These are phyloP conservation scores for Bombylius discolor DNA, from an alignment of 2,888 invertebrate species.

Conservation along the genomic window DNA sequence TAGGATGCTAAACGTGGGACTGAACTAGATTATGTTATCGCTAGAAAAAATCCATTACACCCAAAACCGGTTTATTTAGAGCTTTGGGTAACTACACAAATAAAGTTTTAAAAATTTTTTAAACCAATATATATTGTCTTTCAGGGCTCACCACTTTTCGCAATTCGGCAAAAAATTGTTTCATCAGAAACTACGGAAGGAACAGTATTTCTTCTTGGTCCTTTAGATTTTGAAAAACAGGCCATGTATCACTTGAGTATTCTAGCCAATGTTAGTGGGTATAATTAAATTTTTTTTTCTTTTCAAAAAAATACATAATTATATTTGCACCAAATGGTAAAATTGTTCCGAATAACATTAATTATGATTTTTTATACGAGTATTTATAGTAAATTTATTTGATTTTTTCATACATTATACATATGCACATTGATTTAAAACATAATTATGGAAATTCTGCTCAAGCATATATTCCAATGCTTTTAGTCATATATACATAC, in stretches of 20 bases:
- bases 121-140: neutral
- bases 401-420: too few species aligned
- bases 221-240: constrained; percentile 77
- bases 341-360: too few species aligned
- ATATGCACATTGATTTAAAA: too few species aligned
- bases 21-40: constrained; percentile 69
- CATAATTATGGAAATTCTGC: too few species aligned
- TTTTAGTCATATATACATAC: too few species aligned
- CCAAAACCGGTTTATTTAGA: constrained; percentile 70
- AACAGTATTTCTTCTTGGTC: constrained; percentile 60
- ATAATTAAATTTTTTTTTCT: too few species aligned
- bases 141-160: constrained; percentile 61
- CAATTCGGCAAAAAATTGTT: constrained; percentile 62
- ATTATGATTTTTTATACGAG: too few species aligned
- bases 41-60: constrained; percentile 63
- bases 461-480: too few species aligned
- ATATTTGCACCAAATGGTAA: too few species aligned
- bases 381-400: too few species aligned
- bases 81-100: constrained; percentile 51
- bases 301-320: too few species aligned
- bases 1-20: constrained; percentile 66
- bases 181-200: constrained; percentile 67
- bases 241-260: constrained; percentile 80
- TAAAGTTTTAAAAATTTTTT: neutral
- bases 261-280: constrained; percentile 64